phyloP scores from a whole-genome alignment of 2,797 vertebrate genomes.

The Meriones psammophilus region DNA sequence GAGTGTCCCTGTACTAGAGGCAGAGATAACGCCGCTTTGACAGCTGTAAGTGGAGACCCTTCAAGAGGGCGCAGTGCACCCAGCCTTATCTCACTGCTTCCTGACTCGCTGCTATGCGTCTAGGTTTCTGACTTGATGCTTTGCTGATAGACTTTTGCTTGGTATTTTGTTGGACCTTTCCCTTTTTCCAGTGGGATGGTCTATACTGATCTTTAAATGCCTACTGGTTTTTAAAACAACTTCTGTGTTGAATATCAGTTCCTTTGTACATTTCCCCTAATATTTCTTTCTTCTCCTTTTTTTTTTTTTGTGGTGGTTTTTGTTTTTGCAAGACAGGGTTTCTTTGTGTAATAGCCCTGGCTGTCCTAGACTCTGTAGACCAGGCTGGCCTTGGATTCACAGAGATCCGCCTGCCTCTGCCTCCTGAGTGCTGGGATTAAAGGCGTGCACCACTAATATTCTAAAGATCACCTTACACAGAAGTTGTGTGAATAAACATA shows the following conservation, averaged over 20 bases:
- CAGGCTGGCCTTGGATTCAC: too few relatives aligned
- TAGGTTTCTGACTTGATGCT: slow-evolving; percentile 56
- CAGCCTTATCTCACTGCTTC: slow-evolving; percentile 68
- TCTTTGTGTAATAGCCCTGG: too few relatives aligned
- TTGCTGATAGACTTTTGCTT: slow-evolving; percentile 64
- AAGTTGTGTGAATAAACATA: slow-evolving; percentile 53
- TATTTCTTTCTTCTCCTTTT: neutral
- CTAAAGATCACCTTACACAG: neutral
- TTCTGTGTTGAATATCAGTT: slow-evolving; percentile 21
- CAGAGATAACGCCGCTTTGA: slow-evolving; percentile 76
- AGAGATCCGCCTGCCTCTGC: too few relatives aligned
- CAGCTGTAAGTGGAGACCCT: slow-evolving; percentile 64
- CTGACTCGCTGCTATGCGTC: slow-evolving; percentile 54
- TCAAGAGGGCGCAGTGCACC: neutral
- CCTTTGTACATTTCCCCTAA: slow-evolving; percentile 12
- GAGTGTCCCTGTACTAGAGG: slow-evolving; percentile 53
- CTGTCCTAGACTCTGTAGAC: too few relatives aligned
- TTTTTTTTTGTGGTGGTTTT: too few relatives aligned
- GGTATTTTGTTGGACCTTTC: slow-evolving; percentile 58
- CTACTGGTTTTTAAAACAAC: slow-evolving; percentile 37
- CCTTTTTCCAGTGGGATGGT: slow-evolving; percentile 50
- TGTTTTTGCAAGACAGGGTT: too few relatives aligned
- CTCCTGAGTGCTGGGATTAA: too few relatives aligned
- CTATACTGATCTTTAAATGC: slow-evolving; percentile 40
- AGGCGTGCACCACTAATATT: too few relatives aligned